Evolutionary conservation across 2,888 invertebrate genomes (phyloP), one percentile per base, ranked within the genome.

Genomic region (Plebejus anna): DNA sequence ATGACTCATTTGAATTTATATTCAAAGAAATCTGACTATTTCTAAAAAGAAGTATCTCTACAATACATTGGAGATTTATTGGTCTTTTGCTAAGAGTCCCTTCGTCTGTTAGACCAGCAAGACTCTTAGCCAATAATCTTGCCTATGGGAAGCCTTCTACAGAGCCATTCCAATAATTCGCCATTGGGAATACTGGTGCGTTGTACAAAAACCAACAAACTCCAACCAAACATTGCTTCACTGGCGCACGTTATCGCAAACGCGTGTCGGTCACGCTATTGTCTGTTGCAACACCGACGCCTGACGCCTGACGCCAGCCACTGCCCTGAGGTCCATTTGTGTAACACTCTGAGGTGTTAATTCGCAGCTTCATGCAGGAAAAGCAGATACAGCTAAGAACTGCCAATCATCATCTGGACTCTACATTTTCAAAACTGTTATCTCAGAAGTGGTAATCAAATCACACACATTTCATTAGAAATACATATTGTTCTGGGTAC

Each of bases 181-280:
- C 66, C 32, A 66, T 32, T 36, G 4, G 11, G 32, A 32, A 38
- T 11, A 47, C 11, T 9, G 47, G 16, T 71, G 42, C 42, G 71
- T 71, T 42, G 38, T 71, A 71, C 42, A 42, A 38, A 71, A 71
- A 73, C 73, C 28, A 55, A 51, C 32, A 73, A 73, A 55, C 16
- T 32, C 13, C 28, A 73, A 28, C 47, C 73, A 72, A 72, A 72
- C 47, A 73, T 55, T 73, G 73, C 73, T 51, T 51, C 51, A 73
- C 51, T 55, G 66, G 32, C 13, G 73, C 73, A 55, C 32, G 73
- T 72, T 72, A 72, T 47, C 72, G 72, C 73, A 28, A 51, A 73
- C 73, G 73, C 73, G 73, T 55, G 51, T 73, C 51, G 73, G 73
- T 73, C 73, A 73, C 73, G 73, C 73, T 73, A 73, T 73, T 73